These are phyloP conservation scores for Holacanthella duospinosa DNA, from an alignment of 2,888 invertebrate species.

Conservation along the genomic window DNA sequence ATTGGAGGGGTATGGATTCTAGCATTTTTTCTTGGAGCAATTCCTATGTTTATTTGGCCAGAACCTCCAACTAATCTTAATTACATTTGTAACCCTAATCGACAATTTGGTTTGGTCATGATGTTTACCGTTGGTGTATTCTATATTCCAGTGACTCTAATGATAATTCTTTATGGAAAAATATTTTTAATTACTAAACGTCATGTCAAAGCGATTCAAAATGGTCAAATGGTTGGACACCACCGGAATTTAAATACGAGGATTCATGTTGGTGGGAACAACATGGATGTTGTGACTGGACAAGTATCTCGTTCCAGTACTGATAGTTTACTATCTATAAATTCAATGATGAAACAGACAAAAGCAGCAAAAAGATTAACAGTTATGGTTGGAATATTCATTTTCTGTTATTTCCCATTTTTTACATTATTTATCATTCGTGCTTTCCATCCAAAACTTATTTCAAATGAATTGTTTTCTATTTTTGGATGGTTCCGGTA, in stretches of 20 bases:
- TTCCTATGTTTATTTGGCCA: neutral
- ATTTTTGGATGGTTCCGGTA: neutral
- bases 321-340: neutral
- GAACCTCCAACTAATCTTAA: neutral
- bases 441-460: neutral
- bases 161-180: neutral
- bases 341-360: neutral
- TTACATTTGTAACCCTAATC: neutral
- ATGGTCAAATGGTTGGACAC: neutral
- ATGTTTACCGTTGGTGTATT: neutral
- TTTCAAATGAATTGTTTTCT: neutral
- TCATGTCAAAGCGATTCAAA: neutral
- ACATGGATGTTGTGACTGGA: neutral
- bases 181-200: neutral
- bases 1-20: neutral
- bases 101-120: neutral
- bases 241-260: neutral
- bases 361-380: neutral
- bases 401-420: neutral
- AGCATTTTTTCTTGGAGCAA: neutral
- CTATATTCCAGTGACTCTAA: neutral
- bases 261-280: too few relatives aligned
- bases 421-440: neutral
- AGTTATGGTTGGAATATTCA: neutral
- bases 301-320: neutral